Evolutionary conservation across 2,797 vertebrate species (phyloP), one percentile per base, ranked within the genome.

Genomic region (Cercopithecus petaurista): DNA sequence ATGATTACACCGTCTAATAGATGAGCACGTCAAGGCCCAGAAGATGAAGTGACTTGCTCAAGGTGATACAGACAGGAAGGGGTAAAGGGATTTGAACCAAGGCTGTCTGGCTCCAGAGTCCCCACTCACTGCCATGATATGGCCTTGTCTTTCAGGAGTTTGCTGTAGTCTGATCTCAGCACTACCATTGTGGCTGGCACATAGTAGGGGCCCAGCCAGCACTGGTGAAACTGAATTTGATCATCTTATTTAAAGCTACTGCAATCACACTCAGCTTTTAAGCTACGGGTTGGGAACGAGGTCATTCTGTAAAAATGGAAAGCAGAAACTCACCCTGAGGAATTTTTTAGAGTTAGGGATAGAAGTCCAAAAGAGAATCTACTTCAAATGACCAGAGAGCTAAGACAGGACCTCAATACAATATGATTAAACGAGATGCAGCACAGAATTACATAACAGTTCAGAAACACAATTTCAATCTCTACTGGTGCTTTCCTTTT

Each of bases 291-390:
- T 70, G 81, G 84, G 72, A 90, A 97, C 24, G 17, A 97, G 76
- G 97, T 96, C 96, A 89, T 85, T 73, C 76, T 75, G 88, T 92
- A 94, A 98, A 97, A 97, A 98, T 67, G 92, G 94, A 97, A 98
- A 96, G 70, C 73, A 96, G 96, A 96, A 85, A 88, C 48, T 30
- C 70, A 95, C 91, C 48, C 90, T 2, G 39, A 93, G 90, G 90
- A 85, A 88, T 95, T 92, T 80, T 90, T 86, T 59, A 50, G 87
- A 90, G 79, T 90, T 70, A 80, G 72, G 90, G 80, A 76, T 5
- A 79, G 50, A 87, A 57, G 14, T n/a, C 28, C 48, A 88, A 50
- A 83, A 83, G 95, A 59, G n/a, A 85, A 59, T 33, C 57, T 41
- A 72, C 61, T 85, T 81, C 80, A 26, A 55, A 84, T 77, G 92